These are phyloP conservation scores for Lophius piscatorius DNA, from an alignment of 2,113 vertebrate genomes.

Conservation along the genomic window DNA sequence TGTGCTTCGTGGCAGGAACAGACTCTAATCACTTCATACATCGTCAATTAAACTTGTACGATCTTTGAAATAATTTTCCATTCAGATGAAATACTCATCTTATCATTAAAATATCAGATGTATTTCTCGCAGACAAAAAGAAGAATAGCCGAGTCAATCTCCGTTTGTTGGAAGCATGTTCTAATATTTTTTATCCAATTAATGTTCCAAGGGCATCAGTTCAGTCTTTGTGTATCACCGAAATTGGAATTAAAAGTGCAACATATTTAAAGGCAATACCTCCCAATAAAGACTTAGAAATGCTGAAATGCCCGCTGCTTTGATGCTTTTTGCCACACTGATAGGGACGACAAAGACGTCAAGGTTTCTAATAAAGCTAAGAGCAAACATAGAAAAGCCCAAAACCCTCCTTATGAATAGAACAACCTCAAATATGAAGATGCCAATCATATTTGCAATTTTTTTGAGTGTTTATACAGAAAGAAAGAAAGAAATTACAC, in stretches of 20 bases:
- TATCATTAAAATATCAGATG: conserved; percentile 2
- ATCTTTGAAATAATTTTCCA: not conserved
- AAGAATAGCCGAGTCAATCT: not conserved
- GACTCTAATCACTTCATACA: not conserved
- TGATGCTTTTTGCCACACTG: conserved; percentile 1
- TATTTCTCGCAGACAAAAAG: not conserved
- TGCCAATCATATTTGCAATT: conserved; percentile 1
- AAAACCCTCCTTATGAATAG: conserved; percentile 1
- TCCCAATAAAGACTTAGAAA: conserved; percentile 16
- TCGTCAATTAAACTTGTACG: not conserved
- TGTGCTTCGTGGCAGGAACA: too few relatives aligned
- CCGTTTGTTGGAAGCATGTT: conserved; percentile 6
- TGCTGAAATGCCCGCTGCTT: conserved; percentile 20
- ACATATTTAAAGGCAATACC: conserved; percentile 12
- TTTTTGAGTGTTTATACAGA: conserved; percentile 10
- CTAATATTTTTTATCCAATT: conserved; percentile 48
- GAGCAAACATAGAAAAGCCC: conserved; percentile 3
- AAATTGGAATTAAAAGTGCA: conserved; percentile 1
- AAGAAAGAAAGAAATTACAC: not conserved
- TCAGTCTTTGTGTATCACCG: conserved; percentile 11
- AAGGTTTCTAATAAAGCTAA: conserved; percentile 47
- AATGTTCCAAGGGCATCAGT: conserved; percentile 34
- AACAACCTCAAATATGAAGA: conserved; percentile 12
- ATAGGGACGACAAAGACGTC: conserved; percentile 11
- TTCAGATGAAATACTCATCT: not conserved